Conservation (phyloP, 2,113 vertebrate genomes). For the Bambusicola thoracicus region DNA sequence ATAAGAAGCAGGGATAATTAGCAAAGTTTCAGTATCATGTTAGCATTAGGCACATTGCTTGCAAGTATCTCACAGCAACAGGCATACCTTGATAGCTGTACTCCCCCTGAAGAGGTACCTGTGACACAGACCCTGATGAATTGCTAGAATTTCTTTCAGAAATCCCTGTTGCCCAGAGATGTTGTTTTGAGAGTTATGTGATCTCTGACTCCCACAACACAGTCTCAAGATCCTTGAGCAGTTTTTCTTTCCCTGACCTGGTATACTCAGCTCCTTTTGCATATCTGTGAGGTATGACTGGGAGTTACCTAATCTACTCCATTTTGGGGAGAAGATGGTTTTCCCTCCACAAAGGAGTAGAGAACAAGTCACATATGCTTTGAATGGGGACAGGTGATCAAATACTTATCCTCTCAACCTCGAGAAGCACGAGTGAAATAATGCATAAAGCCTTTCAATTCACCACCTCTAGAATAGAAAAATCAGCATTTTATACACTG, state of each 20-base stretch:
- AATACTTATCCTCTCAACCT: neutral
- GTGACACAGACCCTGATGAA: neutral
- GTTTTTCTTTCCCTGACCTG: neutral
- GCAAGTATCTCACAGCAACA: neutral
- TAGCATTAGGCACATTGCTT: neutral
- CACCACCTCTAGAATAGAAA: neutral
- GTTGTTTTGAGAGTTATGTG: no score
- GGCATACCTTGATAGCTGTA: neutral
- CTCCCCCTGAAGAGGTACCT: neutral
- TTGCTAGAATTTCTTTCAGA: neutral
- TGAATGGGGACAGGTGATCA: neutral
- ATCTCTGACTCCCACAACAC: no score
- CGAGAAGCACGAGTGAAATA: neutral
- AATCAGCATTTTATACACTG: neutral
- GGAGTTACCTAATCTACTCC: neutral
- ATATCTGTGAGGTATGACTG: neutral
- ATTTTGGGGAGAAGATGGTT: neutral
- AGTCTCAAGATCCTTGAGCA: neutral
- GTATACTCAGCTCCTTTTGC: neutral
- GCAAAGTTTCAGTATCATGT: neutral
- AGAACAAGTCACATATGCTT: neutral
- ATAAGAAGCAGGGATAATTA: constrained; percentile 16
- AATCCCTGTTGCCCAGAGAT: neutral
- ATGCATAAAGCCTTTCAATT: neutral
- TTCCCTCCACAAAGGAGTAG: neutral